Conservation (phyloP, 2,113 vertebrate species). For the Oryzias celebensis region DNA sequence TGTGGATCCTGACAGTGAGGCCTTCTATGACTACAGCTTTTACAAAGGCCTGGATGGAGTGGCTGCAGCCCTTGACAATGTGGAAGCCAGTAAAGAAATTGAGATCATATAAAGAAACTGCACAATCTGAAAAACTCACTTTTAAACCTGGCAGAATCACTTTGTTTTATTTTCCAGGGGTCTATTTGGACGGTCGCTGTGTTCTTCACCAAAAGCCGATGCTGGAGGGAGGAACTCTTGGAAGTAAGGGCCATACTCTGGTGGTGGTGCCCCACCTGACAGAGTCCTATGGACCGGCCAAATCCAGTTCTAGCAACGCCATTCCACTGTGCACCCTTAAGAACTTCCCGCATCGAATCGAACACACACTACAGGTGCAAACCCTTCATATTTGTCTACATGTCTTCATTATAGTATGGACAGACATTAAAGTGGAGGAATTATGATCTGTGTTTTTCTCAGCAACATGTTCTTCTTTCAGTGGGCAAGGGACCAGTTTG, state of each 20-base stretch:
- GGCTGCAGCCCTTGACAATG: conserved; percentile 83
- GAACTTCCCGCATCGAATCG: conserved; percentile 81
- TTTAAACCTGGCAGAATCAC: not conserved
- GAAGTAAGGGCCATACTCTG: conserved; percentile 75
- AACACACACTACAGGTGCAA: conserved; percentile 85
- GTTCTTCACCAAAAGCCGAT: conserved; percentile 75
- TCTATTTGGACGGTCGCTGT: conserved; percentile 81
- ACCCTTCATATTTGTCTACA: not conserved
- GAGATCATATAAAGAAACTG: not conserved
- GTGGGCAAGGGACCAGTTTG: conserved; percentile 83
- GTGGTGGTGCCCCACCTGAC: conserved; percentile 83
- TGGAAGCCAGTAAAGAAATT: conserved; percentile 82
- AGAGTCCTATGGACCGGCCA: conserved; percentile 41
- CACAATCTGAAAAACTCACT: not conserved
- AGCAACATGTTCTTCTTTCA: conserved; percentile 37
- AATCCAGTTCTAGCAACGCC: not conserved
- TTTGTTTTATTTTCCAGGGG: conserved; percentile 67
- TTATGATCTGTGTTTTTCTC: not conserved
- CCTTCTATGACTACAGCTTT: conserved; percentile 76
- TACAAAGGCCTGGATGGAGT: conserved; percentile 80
- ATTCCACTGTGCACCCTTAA: conserved; percentile 84
- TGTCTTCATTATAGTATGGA: not conserved
- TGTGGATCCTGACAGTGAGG: conserved; percentile 79
- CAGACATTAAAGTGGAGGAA: not conserved
- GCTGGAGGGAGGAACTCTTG: conserved; percentile 84